Evolutionary conservation across 2,888 invertebrate species (phyloP), one percentile per base, ranked within the genome.

Genomic region (Copidosoma aretas): DNA sequence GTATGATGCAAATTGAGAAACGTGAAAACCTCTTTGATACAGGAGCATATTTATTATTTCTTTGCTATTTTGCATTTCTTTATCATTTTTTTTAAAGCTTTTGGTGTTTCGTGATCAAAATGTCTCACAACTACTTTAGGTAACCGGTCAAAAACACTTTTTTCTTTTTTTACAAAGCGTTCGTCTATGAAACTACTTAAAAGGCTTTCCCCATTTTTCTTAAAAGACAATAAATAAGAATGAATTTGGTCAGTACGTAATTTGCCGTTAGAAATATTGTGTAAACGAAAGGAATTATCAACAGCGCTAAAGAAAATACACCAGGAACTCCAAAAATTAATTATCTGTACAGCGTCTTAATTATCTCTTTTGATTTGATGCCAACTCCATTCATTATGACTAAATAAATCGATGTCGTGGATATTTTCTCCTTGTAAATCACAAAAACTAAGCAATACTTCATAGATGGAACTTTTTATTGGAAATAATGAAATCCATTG

Each of bases 351-450:
- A 72, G 72, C 68, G 54, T 68, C 71, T 22, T 73, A 60, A 74
- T 74, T 70, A 71, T 77, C 74, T 61, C 69, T 73, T 54, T 69
- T 67, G 46, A 74, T 74, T 64, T 74, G 73, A 24, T 22, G 17
- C 21, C 14, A 21, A 3, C 24, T 43, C 58, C 58, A 64, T 32
- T 64, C 49, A 22, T 39, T 49, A 15, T 64, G 64, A 49, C 24
- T 24, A 21, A 32, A 57, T 14, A 46, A 57, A 57, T 64, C 43
- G 51, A 46, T 54, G 49, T 57, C 51, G 2, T 43, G 19, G 12
- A 49, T n/a, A 58, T 64, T 58, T 32, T 46, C 46, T 71, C 73
- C 63, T 32, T 32, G 32, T 68, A 75, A 71, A 68, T 60, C 67
- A 52, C 68, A 65, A 58, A 72, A 74, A 70, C 72, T 62, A 64